Conservation (phyloP, 2,797 vertebrate genomes). For the Notolabrus celidotus region DNA sequence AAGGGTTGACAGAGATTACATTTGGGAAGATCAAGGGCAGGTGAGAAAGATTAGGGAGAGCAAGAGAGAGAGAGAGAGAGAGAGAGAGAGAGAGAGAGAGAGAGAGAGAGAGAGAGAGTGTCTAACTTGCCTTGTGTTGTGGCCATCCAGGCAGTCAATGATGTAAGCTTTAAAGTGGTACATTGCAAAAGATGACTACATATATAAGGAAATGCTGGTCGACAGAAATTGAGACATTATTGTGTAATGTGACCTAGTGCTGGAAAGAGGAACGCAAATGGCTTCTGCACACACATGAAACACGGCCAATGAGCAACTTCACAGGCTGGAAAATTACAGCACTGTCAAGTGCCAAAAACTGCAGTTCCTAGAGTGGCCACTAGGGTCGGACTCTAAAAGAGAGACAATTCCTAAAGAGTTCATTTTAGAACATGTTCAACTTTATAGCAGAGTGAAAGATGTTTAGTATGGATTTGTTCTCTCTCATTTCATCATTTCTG, state of each 20-base stretch:
- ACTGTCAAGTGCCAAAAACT: not conserved
- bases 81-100: not conserved
- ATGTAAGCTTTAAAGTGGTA: slow-evolving; percentile 48
- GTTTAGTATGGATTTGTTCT: no score
- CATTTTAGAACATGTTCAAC: no score
- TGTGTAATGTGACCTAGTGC: not conserved
- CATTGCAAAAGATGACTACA: slow-evolving; percentile 42
- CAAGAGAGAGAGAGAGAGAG: slow-evolving; percentile 19
- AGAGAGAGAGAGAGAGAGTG: slow-evolving; percentile 15
- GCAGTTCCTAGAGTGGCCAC: not conserved
- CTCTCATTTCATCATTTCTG: no score
- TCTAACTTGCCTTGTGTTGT: not conserved
- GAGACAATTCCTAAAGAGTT: not conserved
- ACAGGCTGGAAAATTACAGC: not conserved
- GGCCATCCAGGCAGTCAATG: slow-evolving; percentile 56
- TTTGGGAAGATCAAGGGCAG: slow-evolving; percentile 10
- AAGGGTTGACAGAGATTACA: slow-evolving; percentile 24
- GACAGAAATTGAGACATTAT: not conserved
- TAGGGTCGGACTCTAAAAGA: not conserved
- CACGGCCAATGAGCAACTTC: not conserved
- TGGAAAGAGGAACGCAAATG: slow-evolving; percentile 2
- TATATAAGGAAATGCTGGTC: slow-evolving; percentile 44
- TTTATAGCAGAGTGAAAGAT: no score
- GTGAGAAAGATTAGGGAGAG: not conserved
- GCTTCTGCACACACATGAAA: not conserved